Conservation (phyloP, 1,140 invertebrate genomes). For the Drosophila melanogaster region Release_6_plus_ISO1_MT NT_033779.5:10754501-10755000, state of each 20-base stretch:
- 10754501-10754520: too few relatives aligned
- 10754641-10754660: too few relatives aligned
- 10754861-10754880: constrained; percentile 52
- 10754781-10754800: constrained; percentile 14
- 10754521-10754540: too few relatives aligned
- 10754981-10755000: constrained; percentile 36
- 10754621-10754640: too few relatives aligned
- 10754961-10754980: background rate
- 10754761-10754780: constrained; percentile 7
- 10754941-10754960: background rate
- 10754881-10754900: constrained; percentile 25
- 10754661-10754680: too few relatives aligned
- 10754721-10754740: too few relatives aligned
- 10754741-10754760: background rate
- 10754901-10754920: constrained; percentile 52
- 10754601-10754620: too few relatives aligned
- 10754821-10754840: constrained; percentile 26
- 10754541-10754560: too few relatives aligned
- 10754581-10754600: too few relatives aligned
- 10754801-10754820: constrained; percentile 36
- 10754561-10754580: too few relatives aligned
- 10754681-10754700: too few relatives aligned
- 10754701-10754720: too few relatives aligned
- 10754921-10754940: constrained; percentile 25
- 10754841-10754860: constrained; percentile 45